Evolutionary conservation across 2,113 vertebrate genomes (phyloP).

Genomic region (Phyllopteryx taeniolatus): DNA sequence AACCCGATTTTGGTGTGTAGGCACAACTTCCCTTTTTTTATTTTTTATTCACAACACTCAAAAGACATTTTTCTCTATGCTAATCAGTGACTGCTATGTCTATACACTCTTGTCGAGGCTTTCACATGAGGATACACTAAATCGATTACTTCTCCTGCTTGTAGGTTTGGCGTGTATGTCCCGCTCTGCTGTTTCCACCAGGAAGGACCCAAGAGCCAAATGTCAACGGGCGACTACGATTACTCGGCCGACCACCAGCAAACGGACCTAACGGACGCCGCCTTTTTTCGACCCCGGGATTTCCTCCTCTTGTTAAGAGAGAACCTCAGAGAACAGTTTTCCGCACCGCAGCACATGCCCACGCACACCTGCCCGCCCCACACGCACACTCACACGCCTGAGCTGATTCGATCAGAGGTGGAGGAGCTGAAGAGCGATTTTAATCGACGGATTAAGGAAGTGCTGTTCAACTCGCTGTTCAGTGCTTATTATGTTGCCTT

Average conservation of each 20-base stretch:
- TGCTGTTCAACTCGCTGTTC: constrained; percentile 98
- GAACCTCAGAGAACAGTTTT: constrained; percentile 91
- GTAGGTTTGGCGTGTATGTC: constrained; percentile 94
- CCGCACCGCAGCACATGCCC: constrained; percentile 82
- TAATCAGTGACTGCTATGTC: not conserved
- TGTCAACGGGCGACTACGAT: constrained; percentile 79
- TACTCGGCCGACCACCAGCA: constrained; percentile 75
- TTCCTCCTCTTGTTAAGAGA: constrained; percentile 89
- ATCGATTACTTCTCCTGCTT: not conserved
- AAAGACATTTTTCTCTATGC: not conserved
- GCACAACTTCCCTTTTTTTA: no score
- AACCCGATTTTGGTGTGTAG: not conserved
- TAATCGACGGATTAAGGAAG: constrained; percentile 97
- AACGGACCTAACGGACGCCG: constrained; percentile 78
- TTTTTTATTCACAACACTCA: no score
- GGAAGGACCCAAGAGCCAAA: constrained; percentile 82
- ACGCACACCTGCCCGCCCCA: constrained; percentile 89
- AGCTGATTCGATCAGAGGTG: constrained; percentile 93
- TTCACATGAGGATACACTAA: not conserved
- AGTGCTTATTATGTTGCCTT: constrained; percentile 98
- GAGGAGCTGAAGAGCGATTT: constrained; percentile 97
- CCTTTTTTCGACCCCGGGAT: constrained; percentile 85
- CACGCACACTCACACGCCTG: constrained; percentile 90
- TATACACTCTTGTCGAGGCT: not conserved
- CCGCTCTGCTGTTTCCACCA: constrained; percentile 97